Evolutionary conservation across 2,888 invertebrate genomes (phyloP).

Genomic region (Ichneumon xanthorius): DNA sequence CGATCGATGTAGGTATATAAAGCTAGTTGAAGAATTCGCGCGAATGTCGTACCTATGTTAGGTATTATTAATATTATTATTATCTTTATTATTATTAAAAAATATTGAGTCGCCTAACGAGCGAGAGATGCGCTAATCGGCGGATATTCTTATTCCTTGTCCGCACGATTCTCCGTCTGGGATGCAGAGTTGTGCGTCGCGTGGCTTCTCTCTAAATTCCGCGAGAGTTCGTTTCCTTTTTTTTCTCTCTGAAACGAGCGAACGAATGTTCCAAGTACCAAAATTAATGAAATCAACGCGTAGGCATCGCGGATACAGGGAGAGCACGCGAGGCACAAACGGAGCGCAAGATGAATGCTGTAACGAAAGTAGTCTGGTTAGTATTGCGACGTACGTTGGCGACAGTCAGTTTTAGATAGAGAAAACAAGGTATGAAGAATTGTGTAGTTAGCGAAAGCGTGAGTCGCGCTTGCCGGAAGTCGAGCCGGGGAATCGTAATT

Average conservation of each 20-base stretch:
- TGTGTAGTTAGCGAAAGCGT: slow-evolving; percentile 39
- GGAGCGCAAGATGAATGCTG: slow-evolving; percentile 4
- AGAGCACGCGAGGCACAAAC: not conserved
- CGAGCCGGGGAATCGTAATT: slow-evolving; percentile 25
- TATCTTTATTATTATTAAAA: slow-evolving; percentile 6
- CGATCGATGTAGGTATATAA: slow-evolving; percentile 45
- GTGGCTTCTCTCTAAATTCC: not conserved
- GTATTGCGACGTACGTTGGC: slow-evolving; percentile 37
- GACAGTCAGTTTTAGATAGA: slow-evolving; percentile 63
- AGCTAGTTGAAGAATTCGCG: not conserved
- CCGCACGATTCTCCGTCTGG: not conserved
- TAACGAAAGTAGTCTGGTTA: slow-evolving; percentile 22
- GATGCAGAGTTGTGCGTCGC: not conserved
- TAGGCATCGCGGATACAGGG: not conserved
- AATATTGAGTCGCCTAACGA: slow-evolving; percentile 22
- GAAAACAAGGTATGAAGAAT: slow-evolving; percentile 48
- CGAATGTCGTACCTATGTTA: slow-evolving; percentile 60
- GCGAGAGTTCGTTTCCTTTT: not conserved
- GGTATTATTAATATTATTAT: slow-evolving; percentile 45
- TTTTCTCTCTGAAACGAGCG: slow-evolving; percentile 4
- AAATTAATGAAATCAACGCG: not conserved
- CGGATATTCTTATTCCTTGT: slow-evolving; percentile 25
- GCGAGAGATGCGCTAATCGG: slow-evolving; percentile 15
- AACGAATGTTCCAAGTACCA: not conserved
- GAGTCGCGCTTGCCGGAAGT: slow-evolving; percentile 46